Evolutionary conservation across 2,797 vertebrate species (phyloP), one percentile per base, ranked within the genome.

Genomic region (Ciconia nigra): DNA sequence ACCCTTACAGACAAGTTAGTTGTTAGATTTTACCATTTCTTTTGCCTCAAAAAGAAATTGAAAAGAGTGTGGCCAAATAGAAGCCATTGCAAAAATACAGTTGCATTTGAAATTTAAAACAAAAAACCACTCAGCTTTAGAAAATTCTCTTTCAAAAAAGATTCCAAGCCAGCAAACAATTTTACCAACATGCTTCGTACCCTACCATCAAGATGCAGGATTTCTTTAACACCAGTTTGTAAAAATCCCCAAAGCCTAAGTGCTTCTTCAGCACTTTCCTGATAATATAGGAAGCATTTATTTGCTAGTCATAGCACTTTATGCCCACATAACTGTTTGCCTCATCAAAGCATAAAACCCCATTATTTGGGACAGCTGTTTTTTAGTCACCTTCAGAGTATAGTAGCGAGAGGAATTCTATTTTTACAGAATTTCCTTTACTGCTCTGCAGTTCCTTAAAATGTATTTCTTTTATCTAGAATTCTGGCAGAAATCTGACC

Each of bases 201-300:
- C 28, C 63, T 87, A 55, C 51, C 39, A 44, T 52, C 57, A 89
- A 88, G 71, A 88, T 41, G 63, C 15, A 93, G 39, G 22, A 52
- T 92, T 95, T 91, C 74, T 87, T 96, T 88, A 42, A 65, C 67
- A 88, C 29, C n/a, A 61, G 37, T 77, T 82, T 81, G 12, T 81
- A 89, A 89, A 95, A 95, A 96, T 95, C 87, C 93, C 85, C 84
- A 72, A 59, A 87, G 54, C 35, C 37, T 57, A 61, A 78, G 21
- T 90, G 89, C 79, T 96, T 89, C 67, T 78, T 93, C 84, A 69
- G 81, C 59, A 83, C 39, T 77, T 94, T 76, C 51, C 42, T 76
- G 63, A 46, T 63, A 84, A 79, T 83, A 62, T 37, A 92, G 95
- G 95, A 93, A 95, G 79, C 46, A 70, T 67, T 55, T 81, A 85